These are phyloP conservation scores for Phoeniculus purpureus DNA, from an alignment of 2,797 vertebrate species.

Conservation along the genomic window DNA sequence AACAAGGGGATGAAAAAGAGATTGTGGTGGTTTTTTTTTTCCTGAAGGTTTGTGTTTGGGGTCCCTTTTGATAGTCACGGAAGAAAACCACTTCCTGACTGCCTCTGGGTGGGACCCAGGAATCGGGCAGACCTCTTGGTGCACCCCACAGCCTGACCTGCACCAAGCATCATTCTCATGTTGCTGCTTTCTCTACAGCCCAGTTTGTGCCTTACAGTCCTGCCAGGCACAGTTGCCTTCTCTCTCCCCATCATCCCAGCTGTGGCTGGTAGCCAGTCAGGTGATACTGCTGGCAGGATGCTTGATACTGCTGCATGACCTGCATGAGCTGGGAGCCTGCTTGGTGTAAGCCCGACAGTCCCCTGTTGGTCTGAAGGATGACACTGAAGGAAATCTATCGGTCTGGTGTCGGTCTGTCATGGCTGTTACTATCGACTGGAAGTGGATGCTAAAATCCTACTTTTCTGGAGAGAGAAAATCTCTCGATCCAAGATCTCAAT, in stretches of 20 bases:
- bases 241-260: fast-evolving
- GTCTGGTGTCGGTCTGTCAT: neutral
- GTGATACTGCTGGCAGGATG: neutral
- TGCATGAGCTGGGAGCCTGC: neutral
- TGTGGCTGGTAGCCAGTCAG: neutral
- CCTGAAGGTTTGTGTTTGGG: neutral
- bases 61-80: neutral
- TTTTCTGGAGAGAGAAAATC: neutral
- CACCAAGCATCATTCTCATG: neutral
- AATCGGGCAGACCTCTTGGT: neutral
- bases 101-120: neutral
- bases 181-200: neutral
- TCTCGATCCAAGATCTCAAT: neutral
- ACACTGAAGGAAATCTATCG: neutral
- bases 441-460: neutral
- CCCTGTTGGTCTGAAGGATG: neutral
- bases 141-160: neutral
- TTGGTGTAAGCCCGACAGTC: neutral
- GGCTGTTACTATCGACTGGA: neutral
- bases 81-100: neutral
- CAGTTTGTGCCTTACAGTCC: neutral
- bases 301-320: neutral
- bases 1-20: fast-evolving
- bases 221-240: fast-evolving
- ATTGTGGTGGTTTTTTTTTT: neutral